Base-by-base conservation (phyloP, 2,888 invertebrate genomes). In the Arge pagana region DNA sequence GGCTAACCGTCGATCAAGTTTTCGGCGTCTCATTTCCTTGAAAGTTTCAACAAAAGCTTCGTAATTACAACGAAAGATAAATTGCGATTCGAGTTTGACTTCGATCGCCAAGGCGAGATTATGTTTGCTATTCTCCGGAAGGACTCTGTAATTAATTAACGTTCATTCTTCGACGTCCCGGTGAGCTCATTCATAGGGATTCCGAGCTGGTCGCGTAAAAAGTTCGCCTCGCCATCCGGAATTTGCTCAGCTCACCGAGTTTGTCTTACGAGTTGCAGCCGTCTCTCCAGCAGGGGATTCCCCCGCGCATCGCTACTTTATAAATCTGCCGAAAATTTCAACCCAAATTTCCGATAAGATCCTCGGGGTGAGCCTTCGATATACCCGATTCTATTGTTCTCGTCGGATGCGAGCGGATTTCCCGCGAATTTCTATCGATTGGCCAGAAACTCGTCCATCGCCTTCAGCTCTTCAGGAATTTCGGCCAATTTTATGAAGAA, bases 31-130 rank as follows among this genome's bases (percentile, higher is more conserved):
- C 45, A 35, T 45, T 45, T 45, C 45, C 33, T 28, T 19, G 36
- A 16, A 50, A 50, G 42, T 42, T 50, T 35, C 26, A 18, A 42
- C 42, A 42, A 50, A 50, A 24, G 40, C 42, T 41, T 33, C n/a
- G 50, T 50, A 50, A 50, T 50, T 50, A 50, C 23, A 35, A 21
- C 13, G 23, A 35, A 50, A 50, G 42, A 50, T 50, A 50, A 50
- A 50, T 42, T 26, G 50, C 13, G 42, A 50, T 42, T 50, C 18
- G 41, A 50, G 35, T 42, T 42, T 33, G 42, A 50, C 50, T 42
- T 42, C 30, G 35, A 33, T 50, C 15, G 33, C 50, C 13, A 23
- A 24, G 13, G 35, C 23, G 26, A 50, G 42, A 50, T 50, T 50
- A 33, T 42, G 42, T 50, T 50, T 42, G 41, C 50, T 35, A 24